Base-by-base conservation (phyloP, 2,797 vertebrate species). In the Crenichthys baileyi region DNA sequence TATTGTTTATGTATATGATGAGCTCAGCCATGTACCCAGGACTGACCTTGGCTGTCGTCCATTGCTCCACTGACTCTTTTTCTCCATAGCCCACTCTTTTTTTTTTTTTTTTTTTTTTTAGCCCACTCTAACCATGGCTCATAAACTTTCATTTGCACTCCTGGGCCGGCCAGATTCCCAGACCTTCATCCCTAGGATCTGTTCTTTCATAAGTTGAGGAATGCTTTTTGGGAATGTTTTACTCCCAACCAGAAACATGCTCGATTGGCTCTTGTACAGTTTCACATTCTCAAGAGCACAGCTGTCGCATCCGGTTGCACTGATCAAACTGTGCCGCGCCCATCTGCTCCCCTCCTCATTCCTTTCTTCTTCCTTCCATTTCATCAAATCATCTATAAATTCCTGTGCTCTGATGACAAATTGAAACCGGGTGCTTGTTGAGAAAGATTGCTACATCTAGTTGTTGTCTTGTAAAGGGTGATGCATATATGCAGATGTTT, bases 1-100 rank as follows among this genome's bases (percentile, higher is more conserved):
- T 79, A 71, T 87, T 93, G 88, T 94, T 92, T 91, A 92, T 92
- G 84, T 90, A 77, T 90, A 88, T 93, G 91, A 90, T 94, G 90
- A 91, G 86, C 88, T 91, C 86, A 84, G 85, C 84, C 80, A 46
- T 80, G 85, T 84, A 83, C 85, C 78, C 80, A 24, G 81, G 87
- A 80, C 79, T 77, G 82, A 88, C 88, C 82, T 82, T 85, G 89
- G 83, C 80, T 79, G 86, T 85, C 79, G 80, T 82, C 81, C 44
- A 58, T 81, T 70, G 72, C 84, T 88, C 85, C 80, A 77, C 80
- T 78, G 81, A 77, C 86, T 85, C 73, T 79, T 76, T 78, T 85
- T 80, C 76, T 31, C 83, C 72, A 5, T 78, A 79, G 84, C 81
- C 87, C 75, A 67, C 86, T 90, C 86, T 83, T n/a, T n/a, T n/a